Percentiles rank a stretch among this genome's conserved stretches.
Conservation (phyloP, 2,113 vertebrate genomes). For the Oenanthe oenanthe region DNA sequence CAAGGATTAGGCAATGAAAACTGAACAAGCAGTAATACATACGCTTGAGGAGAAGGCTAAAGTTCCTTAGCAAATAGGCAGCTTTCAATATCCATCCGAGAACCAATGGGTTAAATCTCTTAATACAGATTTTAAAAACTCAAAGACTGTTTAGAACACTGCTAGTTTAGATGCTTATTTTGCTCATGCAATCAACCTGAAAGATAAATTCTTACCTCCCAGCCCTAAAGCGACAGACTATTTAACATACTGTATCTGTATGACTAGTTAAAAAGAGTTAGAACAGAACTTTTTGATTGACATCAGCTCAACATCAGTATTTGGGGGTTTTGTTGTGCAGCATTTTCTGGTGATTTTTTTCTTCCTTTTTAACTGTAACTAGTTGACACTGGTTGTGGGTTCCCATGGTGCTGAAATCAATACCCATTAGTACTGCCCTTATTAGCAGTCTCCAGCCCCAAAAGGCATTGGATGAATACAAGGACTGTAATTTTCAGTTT, state of each 20-base stretch:
- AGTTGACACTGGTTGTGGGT: not conserved
- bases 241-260: not conserved
- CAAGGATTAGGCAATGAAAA: conserved; percentile 49
- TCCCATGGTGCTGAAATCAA: not conserved
- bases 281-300: not conserved
- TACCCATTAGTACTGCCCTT: not conserved
- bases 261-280: not conserved
- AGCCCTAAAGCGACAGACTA: not conserved
- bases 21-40: conserved; percentile 10
- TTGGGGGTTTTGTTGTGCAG: not conserved
- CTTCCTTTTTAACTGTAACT: not conserved
- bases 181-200: not conserved
- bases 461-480: not conserved
- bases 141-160: conserved; percentile 19
- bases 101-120: not conserved
- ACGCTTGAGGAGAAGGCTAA: conserved; percentile 20
- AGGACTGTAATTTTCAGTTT: not conserved
- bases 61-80: conserved; percentile 49
- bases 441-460: not conserved
- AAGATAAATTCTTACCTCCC: conserved; percentile 6
- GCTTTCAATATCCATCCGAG: not conserved
- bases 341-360: not conserved
- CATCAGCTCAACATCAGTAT: not conserved
- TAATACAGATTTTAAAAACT: not conserved
- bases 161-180: conserved; percentile 11